phyloP scores from a whole-genome alignment of 2,797 vertebrate species.

The Chelonia mydas region DNA sequence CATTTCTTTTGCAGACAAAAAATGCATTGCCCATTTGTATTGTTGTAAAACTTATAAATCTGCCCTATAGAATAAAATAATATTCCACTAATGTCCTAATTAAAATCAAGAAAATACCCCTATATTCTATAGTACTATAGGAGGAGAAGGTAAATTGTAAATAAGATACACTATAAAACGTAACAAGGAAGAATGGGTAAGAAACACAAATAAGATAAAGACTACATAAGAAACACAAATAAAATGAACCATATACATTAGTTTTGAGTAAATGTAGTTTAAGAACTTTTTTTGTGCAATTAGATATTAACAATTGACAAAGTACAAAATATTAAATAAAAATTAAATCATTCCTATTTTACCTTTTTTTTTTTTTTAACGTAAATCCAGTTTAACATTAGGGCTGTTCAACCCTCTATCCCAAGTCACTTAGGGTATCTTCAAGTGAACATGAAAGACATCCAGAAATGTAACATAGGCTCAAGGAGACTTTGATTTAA shows the following conservation, averaged over 20 bases:
- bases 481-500: background rate
- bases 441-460: slow-evolving; percentile 41
- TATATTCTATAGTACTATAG: slow-evolving; percentile 52
- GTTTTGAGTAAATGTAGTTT: background rate
- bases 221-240: slow-evolving; percentile 53
- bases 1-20: slow-evolving; percentile 67
- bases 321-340: background rate
- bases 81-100: slow-evolving; percentile 64
- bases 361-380: slow-evolving; percentile 23
- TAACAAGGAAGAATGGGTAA: slow-evolving; percentile 44
- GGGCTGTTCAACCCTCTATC: slow-evolving; percentile 29
- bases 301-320: background rate
- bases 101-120: slow-evolving; percentile 65
- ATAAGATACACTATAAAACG: slow-evolving; percentile 58
- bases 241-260: slow-evolving; percentile 29
- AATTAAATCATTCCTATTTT: background rate
- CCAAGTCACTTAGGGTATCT: slow-evolving; percentile 6
- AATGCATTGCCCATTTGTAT: slow-evolving; percentile 67
- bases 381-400: slow-evolving; percentile 6
- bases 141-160: slow-evolving; percentile 57
- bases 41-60: slow-evolving; percentile 75
- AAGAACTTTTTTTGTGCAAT: background rate
- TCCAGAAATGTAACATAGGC: slow-evolving; percentile 49
- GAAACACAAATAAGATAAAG: slow-evolving; percentile 64
- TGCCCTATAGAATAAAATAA: slow-evolving; percentile 61